Evolutionary conservation across 2,113 vertebrate genomes (phyloP), one percentile per base, ranked within the genome.

Genomic region (Serinus canaria): DNA sequence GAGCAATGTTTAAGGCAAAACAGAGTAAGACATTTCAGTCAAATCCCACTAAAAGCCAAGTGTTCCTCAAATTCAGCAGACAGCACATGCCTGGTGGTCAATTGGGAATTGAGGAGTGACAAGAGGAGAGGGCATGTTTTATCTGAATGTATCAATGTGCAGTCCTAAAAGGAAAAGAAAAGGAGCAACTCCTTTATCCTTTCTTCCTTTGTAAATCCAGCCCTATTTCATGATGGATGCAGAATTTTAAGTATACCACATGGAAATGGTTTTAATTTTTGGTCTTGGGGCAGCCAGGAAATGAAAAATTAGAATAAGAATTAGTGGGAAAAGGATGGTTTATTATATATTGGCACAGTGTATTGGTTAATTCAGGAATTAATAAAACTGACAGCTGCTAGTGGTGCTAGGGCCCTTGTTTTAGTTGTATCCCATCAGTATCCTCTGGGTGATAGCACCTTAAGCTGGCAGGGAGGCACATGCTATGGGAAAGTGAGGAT

Each of bases 331-430:
- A 77, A 64, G 22, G 46, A 33, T 2, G 1, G 13, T 63, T 87
- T 0, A 0, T 52, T 64, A 16, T 46, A 18, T 80, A 33, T 44
- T 72, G 60, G 43, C 1, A 0, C 24, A 44, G 22, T 60, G 12
- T 75, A 27, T 64, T 33, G 33, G 4, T 64, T 64, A 76, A 52
- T 60, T 76, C 20, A 41, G 53, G 15, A 73, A 72, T 79, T 62
- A 64, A 24, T 77, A 75, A 41, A 63, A n/a, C 11, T 39, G 25
- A 19, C 30, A 70, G 27, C 21, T n/a, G 52, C 15, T 9, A 55
- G 25, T 37, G 47, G 10, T 63, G 25, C 33, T 69, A 58, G 53
- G 58, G 59, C 28, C 15, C 30, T 1, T 24, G 43, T 46, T 37
- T 62, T 14, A 46, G 13, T 44, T 83, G 31, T n/a, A 17, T 66